Base-by-base conservation (phyloP, 2,888 invertebrate species). In the Subacronicta megacephala region DNA sequence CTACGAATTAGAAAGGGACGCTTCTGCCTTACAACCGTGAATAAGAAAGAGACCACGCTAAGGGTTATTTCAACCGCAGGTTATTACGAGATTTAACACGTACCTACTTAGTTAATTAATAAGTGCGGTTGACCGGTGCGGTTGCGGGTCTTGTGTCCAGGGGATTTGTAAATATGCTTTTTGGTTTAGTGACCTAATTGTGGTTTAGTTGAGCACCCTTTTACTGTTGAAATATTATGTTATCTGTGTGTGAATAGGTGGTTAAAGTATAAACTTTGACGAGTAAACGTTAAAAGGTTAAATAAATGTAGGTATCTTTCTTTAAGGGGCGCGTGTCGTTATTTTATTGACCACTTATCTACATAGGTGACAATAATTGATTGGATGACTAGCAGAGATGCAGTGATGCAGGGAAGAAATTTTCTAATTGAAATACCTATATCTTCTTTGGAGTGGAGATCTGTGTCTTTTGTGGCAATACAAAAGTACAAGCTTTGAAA, bases 11-110 rank as follows among this genome's bases (percentile, higher is more conserved):
- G 79, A 88, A 82, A 81, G 85, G 79, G 85, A 88, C 44, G 65
- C 44, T 40, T 16, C 35, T 33, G 76, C 56, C 49, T n/a, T 55
- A 51, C 41, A 38, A 40, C 58, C 52, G 44, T 69, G 77, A 46
- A 52, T 78, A 82, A 87, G 87, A 90, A 85, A 74, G 89, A 87
- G 86, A 88, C 62, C 69, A 71, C 45, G 62, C 46, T 67, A 78
- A 86, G 90, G 91, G 90, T 87, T 85, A 86, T 81, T 82, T 83
- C 73, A 78, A 92, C 94, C 93, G 88, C 94, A 93, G 87, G 88
- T 90, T 93, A 90, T 90, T 90, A 90, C 82, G 86, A 89, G 91
- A 91, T 90, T 92, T 93, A 93, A 93, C 93, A 91, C 92, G 92
- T 90, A 92, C 89, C 90, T 90, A 87, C 89, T 91, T 90, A 87